A percentile compares a stretch with the other conserved stretches of the same genome.
Evolutionary conservation across 2,113 vertebrate species (phyloP).

Genomic region (Catharus minimus): DNA sequence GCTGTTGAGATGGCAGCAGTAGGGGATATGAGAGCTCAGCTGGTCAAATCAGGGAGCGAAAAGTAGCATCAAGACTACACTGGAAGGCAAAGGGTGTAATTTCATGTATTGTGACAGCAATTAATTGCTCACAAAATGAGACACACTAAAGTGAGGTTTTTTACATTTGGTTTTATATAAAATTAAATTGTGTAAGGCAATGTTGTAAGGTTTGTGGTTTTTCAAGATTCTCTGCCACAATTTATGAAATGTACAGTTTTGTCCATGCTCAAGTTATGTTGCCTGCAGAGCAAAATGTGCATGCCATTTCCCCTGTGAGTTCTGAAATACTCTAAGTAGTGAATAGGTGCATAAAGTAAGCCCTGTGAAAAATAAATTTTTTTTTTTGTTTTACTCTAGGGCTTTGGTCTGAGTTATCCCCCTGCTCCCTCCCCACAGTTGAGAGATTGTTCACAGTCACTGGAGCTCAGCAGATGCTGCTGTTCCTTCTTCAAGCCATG

Average conservation of each 20-base stretch:
- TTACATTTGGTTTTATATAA: background rate
- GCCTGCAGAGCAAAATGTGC: background rate
- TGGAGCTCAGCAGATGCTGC: background rate
- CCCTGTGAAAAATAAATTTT: background rate
- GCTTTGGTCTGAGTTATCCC: background rate
- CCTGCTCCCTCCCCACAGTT: rapidly evolving
- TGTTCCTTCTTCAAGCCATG: background rate
- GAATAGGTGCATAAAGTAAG: background rate
- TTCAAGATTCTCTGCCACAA: background rate
- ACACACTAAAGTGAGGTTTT: background rate
- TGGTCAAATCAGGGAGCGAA: background rate
- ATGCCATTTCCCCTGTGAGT: background rate
- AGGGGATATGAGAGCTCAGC: background rate
- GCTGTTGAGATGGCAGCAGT: background rate
- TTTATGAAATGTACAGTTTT: background rate
- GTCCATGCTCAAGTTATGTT: background rate
- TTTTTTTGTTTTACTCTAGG: background rate
- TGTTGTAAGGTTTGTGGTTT: background rate
- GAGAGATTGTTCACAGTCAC: background rate
- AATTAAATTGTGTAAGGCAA: background rate
- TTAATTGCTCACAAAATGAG: background rate
- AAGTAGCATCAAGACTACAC: rapidly evolving
- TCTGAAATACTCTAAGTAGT: background rate
- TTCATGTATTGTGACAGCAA: background rate
- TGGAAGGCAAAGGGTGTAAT: background rate